Base-by-base conservation (phyloP, 2,888 invertebrate genomes). In the Pristionchus maxplancki region DNA sequence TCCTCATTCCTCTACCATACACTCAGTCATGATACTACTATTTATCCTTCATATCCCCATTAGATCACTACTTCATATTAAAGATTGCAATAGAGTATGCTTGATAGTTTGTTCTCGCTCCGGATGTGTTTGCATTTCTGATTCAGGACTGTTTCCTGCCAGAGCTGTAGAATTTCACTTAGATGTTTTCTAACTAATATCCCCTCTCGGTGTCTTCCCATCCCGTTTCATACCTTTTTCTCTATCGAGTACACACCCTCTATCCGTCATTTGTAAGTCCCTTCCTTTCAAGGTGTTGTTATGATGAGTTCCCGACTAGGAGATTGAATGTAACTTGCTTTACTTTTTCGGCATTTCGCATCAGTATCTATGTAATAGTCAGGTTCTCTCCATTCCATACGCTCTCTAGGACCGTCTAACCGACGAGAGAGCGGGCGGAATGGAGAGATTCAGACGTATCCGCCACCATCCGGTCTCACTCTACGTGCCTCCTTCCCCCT, bases 301-400 rank as follows among this genome's bases (percentile, higher is more conserved):
- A 4, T 78, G 78, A 78, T 78, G 78, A 78, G 78, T 24, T 74
- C 24, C 34, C 67, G 20, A 44, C 44, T 78, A 78, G 78, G 78
- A 44, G n/a, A 78, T 78, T 78, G 78, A 78, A 28, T 78, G 78
- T 78, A 58, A 78, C 44, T 28, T 48, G 78, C 78, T 78, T 78
- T 78, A 78, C n/a, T 44, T 13, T 3, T 28, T 24, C n/a, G 62
- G 3, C 20, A 34, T 71, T 37, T 71, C 71, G 37, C 5, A 71
- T 64, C 37, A 37, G 15, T 71, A 13, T 62, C 11, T 8, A 17
- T 34, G n/a, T n/a, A n/a, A n/a, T n/a, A n/a, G n/a, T n/a, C n/a
- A n/a, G n/a, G n/a, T n/a, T n/a, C n/a, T n/a, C n/a, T n/a, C n/a
- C n/a, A n/a, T n/a, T n/a, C n/a, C n/a, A n/a, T n/a, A n/a, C n/a